Evolutionary conservation across 2,888 invertebrate genomes (phyloP).

Genomic region (Caenorhabditis doughertyi): DNA sequence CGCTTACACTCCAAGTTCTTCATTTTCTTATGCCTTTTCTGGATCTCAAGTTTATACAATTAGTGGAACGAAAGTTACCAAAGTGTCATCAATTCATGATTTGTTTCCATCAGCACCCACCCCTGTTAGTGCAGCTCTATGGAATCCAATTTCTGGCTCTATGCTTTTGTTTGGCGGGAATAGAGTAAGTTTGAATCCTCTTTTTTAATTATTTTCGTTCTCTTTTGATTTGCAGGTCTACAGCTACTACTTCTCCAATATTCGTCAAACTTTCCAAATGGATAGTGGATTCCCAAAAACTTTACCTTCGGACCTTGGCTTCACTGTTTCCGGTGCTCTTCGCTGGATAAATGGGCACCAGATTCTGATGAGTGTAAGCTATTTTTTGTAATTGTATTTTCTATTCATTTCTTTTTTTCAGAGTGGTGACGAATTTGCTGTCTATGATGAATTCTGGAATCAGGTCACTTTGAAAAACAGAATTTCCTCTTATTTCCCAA

Average conservation of each 20-base stretch:
- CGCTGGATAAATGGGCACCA: constrained; percentile 81
- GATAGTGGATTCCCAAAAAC: constrained; percentile 78
- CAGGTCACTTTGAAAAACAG: constrained; percentile 75
- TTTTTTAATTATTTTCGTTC: neutral
- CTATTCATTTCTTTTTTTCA: constrained; percentile 40
- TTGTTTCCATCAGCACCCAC: constrained; percentile 73
- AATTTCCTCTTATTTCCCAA: constrained; percentile 77
- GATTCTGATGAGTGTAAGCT: constrained; percentile 74
- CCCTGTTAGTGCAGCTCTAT: constrained; percentile 69
- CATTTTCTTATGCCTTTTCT: constrained; percentile 76
- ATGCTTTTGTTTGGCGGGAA: constrained; percentile 76
- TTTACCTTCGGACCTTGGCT: constrained; percentile 73
- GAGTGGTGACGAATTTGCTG: constrained; percentile 76
- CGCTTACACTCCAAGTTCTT: constrained; percentile 72
- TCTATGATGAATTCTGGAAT: constrained; percentile 82
- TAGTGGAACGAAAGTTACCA: constrained; percentile 66
- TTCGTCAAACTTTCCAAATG: constrained; percentile 71
- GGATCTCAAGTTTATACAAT: constrained; percentile 76
- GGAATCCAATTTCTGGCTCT: constrained; percentile 72
- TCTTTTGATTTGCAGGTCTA: constrained; percentile 69
- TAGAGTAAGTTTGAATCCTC: constrained; percentile 44
- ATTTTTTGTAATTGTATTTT: neutral
- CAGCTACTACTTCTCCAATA: constrained; percentile 75
- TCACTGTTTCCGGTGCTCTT: constrained; percentile 76
- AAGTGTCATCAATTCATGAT: constrained; percentile 68